These are phyloP conservation scores for Mohoua ochrocephala DNA, from an alignment of 2,113 vertebrate genomes.

Conservation along the genomic window DNA sequence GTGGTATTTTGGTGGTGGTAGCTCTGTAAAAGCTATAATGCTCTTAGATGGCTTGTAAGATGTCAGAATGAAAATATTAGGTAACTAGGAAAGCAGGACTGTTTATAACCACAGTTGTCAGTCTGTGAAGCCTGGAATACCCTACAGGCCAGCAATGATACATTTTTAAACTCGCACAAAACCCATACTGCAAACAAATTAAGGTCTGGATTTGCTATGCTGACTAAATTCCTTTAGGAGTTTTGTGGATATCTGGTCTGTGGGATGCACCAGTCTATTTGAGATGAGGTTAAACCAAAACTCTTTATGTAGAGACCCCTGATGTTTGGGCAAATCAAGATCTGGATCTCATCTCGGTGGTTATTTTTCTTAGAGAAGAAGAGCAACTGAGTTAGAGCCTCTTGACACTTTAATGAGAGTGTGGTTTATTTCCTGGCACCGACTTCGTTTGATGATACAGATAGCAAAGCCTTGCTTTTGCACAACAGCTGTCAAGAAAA, in stretches of 20 bases:
- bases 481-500: constrained; percentile 23
- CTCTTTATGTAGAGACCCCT: neutral
- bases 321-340: neutral
- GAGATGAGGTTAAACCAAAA: neutral
- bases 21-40: neutral
- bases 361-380: constrained; percentile 13
- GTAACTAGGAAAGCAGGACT: constrained; percentile 5
- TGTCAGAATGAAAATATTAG: neutral
- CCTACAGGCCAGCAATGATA: neutral
- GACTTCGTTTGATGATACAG: constrained; percentile 28
- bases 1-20: neutral
- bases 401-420: constrained; percentile 22
- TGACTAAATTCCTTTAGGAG: neutral
- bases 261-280: neutral
- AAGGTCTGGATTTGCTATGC: neutral
- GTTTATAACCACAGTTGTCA: neutral
- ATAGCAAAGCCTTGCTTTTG: constrained; percentile 25
- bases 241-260: neutral
- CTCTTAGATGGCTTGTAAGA: neutral
- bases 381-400: constrained; percentile 1
- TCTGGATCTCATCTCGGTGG: neutral
- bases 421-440: constrained; percentile 55
- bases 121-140: neutral
- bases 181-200: neutral
- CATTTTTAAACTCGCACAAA: neutral